phyloP scores from a whole-genome alignment of 2,113 vertebrate genomes.

The Emberiza fucata region DNA sequence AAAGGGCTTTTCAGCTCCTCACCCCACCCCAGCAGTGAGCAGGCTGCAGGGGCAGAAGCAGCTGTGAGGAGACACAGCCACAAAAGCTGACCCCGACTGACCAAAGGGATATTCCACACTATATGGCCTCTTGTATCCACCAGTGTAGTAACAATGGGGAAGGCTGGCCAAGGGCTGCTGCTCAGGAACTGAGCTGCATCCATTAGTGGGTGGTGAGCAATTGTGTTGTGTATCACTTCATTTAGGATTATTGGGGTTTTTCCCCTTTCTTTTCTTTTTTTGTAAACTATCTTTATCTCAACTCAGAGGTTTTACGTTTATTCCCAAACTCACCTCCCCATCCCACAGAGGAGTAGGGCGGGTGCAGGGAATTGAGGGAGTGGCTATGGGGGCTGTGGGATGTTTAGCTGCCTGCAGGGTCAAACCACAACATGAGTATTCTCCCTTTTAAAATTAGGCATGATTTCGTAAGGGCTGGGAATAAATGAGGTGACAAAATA shows the following conservation, averaged over 20 bases:
- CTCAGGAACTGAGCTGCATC: neutral
- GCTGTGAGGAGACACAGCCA: neutral
- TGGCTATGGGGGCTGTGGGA: neutral
- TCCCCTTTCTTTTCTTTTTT: neutral
- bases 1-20: neutral
- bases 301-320: neutral
- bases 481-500: neutral
- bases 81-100: neutral
- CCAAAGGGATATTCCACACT: neutral
- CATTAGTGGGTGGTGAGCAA: neutral
- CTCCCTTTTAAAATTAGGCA: neutral
- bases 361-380: neutral
- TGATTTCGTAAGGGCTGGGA: neutral
- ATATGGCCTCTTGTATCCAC: neutral
- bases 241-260: neutral
- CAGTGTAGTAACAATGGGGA: neutral
- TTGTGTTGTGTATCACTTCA: neutral
- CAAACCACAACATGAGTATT: neutral
- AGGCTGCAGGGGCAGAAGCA: neutral
- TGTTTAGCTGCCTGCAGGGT: neutral
- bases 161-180: neutral
- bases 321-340: rapidly evolving
- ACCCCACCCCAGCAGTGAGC: too few species aligned
- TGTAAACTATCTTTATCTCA: neutral
- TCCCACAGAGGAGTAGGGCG: too few species aligned